Base-by-base conservation (phyloP, 1,140 invertebrate genomes). In the Ostrea denselamellosa region DNA sequence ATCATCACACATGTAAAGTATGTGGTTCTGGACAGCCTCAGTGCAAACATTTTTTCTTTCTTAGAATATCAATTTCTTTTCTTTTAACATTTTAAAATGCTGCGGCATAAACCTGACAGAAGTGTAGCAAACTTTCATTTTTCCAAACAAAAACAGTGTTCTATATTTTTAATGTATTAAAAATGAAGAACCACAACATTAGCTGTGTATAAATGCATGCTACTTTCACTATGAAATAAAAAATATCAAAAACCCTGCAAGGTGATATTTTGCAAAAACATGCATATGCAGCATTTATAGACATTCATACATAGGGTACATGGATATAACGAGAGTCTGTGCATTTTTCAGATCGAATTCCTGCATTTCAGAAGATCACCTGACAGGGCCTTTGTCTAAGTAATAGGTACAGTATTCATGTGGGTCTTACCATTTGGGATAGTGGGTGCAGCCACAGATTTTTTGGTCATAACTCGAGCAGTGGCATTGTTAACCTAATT, bases 401-500 rank as follows among this genome's bases (percentile, higher is more conserved):
- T 83, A 83, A 83, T n/a, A 83, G 44, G 52, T 54, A 83, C 82
- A 52, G 17, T 28, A 83, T 83, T 53, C 90, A 90, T 90, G 89
- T 90, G 92, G 90, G 90, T 93, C 97, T 97, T 96, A 98, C 98
- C 98, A 96, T 98, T 98, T 92, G 98, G 98, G 95, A 98, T 96
- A 93, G 98, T 96, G 90, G 97, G 96, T 94, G 98, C 97, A 90
- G 92, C 90, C 91, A 92, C 90, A 90, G 93, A 91, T 96, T 99
- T 99, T 97, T 99, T 99, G 94, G 98, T 99, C 97, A 99, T 98
- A 95, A 99, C 98, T 96, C 98, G 96, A 92, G 98, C 98, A 93
- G 98, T 99, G 91, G 98, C 98, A 96, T 99, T 99, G 96, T 99
- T 99, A 94, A 99, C 98, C 98, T 99, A 96, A 94, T 91, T 90